Evolutionary conservation across 2,888 invertebrate species (phyloP).

Genomic region (Hypomecis punctinalis): DNA sequence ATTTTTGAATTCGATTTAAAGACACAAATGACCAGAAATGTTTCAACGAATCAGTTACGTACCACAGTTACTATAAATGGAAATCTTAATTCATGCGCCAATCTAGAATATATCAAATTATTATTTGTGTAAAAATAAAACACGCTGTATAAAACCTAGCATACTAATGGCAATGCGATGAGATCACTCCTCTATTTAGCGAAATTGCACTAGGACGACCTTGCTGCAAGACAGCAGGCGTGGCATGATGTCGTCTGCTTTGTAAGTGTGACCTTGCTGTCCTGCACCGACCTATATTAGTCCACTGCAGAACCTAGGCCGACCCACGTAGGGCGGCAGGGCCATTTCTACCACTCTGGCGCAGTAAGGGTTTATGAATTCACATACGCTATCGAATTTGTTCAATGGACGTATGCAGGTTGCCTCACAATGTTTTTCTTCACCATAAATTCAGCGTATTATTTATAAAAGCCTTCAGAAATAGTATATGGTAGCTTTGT

Average conservation of each 20-base stretch:
- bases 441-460: too few species aligned
- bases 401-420: too few species aligned
- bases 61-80: not conserved
- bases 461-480: too few species aligned
- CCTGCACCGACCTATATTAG: not conserved
- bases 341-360: too few species aligned
- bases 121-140: not conserved
- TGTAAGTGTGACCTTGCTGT: constrained; percentile 5
- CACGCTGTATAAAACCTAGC: constrained; percentile 19
- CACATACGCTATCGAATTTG: too few species aligned
- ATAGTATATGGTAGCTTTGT: too few species aligned
- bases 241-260: constrained; percentile 5
- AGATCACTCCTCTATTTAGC: constrained; percentile 24
- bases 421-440: too few species aligned
- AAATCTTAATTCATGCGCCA: constrained; percentile 3
- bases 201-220: constrained; percentile 19
- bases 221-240: constrained; percentile 4
- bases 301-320: too few species aligned
- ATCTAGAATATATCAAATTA: not conserved
- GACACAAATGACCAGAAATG: too few species aligned
- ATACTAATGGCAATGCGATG: constrained; percentile 27
- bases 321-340: too few species aligned
- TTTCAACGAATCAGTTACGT: too few species aligned
- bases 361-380: too few species aligned
- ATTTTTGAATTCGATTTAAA: not conserved